phyloP scores from a whole-genome alignment of 2,113 vertebrate species.

The human (Homo sapiens) region GRCh38 chr5:34263501-34264000 shows the following conservation, averaged over 20 bases:
- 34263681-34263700: neutral
- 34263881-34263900: too few relatives aligned
- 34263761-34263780: neutral
- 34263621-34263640: neutral
- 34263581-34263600: neutral
- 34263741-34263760: accelerated
- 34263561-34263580: neutral
- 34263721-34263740: neutral
- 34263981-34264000: neutral
- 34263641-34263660: neutral
- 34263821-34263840: neutral
- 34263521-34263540: neutral
- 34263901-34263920: too few relatives aligned
- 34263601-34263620: neutral
- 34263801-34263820: neutral
- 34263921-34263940: too few relatives aligned
- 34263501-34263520: neutral
- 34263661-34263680: neutral
- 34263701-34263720: neutral
- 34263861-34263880: too few relatives aligned
- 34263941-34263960: neutral
- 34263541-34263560: neutral
- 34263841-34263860: too few relatives aligned
- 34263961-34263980: neutral
- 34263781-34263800: neutral